Conservation (phyloP, 2,888 invertebrate genomes). For the Vandiemenella viatica region DNA sequence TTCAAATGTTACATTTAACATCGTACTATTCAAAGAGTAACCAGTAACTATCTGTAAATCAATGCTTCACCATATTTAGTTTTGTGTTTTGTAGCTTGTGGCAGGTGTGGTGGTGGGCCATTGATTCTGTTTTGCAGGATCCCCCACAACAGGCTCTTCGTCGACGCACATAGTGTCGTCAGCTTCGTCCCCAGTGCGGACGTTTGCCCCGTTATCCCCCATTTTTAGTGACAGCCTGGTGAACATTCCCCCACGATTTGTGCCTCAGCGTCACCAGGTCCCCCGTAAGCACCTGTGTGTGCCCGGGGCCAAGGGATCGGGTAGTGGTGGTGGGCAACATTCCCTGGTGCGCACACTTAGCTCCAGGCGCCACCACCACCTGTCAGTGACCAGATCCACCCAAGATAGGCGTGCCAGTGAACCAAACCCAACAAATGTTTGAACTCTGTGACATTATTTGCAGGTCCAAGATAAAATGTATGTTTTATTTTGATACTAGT, state of each 20-base stretch:
- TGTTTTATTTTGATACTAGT: no score
- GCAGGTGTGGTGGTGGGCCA: not conserved
- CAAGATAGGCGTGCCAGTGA: slow-evolving; percentile 9
- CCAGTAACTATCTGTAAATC: not conserved
- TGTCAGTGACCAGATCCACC: not conserved
- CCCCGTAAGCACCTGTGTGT: slow-evolving; percentile 5
- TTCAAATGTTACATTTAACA: not conserved
- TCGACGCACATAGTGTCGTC: slow-evolving; percentile 7
- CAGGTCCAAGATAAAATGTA: no score
- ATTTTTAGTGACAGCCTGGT: slow-evolving; percentile 4
- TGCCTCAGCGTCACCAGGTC: slow-evolving; percentile 6
- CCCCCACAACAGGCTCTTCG: not conserved
- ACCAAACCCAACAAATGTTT: not conserved
- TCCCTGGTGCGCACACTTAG: slow-evolving; percentile 1
- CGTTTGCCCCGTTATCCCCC: slow-evolving; percentile 7
- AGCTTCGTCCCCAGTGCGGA: slow-evolving; percentile 5
- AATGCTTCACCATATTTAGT: not conserved
- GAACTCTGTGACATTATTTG: no score
- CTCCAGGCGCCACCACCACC: slow-evolving; percentile 1
- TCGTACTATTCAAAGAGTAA: not conserved
- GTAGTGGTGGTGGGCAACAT: not conserved
- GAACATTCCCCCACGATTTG: slow-evolving; percentile 11
- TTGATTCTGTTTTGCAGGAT: not conserved
- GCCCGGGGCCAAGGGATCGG: slow-evolving; percentile 2
- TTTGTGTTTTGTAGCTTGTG: no score